phyloP scores from a whole-genome alignment of 2,888 invertebrate genomes.

The Oxytorus armatus region DNA sequence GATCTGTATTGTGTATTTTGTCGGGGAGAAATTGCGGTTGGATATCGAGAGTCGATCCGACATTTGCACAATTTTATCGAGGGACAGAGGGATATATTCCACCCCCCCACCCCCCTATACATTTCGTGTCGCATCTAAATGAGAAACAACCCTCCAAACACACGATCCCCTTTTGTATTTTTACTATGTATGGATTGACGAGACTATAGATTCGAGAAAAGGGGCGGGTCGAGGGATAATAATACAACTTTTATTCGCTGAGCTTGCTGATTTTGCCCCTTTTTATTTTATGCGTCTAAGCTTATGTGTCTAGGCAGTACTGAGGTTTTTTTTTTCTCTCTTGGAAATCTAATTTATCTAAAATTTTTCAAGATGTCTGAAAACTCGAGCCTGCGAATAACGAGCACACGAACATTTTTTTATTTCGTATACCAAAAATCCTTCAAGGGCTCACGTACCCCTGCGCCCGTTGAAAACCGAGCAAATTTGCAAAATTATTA shows the following conservation, averaged over 20 bases:
- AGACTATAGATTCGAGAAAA: neutral
- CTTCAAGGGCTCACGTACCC: too few species aligned
- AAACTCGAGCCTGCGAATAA: neutral
- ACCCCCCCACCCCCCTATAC: slow-evolving; percentile 1
- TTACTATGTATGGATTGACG: neutral
- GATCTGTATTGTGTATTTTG: slow-evolving; percentile 11
- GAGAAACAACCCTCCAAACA: slow-evolving; percentile 39
- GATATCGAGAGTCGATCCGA: slow-evolving; percentile 39
- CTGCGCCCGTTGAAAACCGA: too few species aligned
- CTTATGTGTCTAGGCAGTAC: too few species aligned
- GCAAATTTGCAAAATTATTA: too few species aligned
- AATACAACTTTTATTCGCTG: slow-evolving; percentile 54
- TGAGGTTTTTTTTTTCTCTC: too few species aligned
- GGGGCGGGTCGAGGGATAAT: slow-evolving; percentile 16
- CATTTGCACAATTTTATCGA: slow-evolving; percentile 15
- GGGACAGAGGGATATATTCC: neutral
- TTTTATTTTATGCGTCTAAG: neutral
- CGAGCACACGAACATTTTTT: neutral
- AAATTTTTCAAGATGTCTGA: too few species aligned
- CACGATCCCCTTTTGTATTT: slow-evolving; percentile 10
- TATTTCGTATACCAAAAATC: neutral
- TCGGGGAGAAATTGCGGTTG: slow-evolving; percentile 15
- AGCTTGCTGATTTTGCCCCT: slow-evolving; percentile 38
- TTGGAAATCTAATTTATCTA: too few species aligned
- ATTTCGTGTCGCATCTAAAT: neutral